Base-by-base conservation (phyloP, 2,113 vertebrate species). In the Castor canadensis region DNA sequence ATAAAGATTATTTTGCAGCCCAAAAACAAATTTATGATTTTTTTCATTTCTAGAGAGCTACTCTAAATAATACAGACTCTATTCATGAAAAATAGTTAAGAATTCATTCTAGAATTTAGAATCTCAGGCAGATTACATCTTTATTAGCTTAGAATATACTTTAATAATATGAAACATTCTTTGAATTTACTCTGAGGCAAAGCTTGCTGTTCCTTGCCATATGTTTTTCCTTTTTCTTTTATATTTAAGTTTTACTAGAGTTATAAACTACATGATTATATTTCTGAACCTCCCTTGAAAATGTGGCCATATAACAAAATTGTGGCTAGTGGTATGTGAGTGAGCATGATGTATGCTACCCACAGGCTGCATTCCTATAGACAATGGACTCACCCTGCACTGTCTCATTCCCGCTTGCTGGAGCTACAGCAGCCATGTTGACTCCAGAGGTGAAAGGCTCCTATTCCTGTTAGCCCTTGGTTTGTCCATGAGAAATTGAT, bases 201-300 rank as follows among this genome's bases (percentile, higher is more conserved):
- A 71, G 5, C 1, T 43, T 67, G 6, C 35, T 54, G 5, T 19
- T 64, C 10, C 12, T 13, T 43, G 76, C 15, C 5, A 86, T 4
- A 5, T 15, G 4, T 28, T 56, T 67, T 71, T 80, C 1, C 58
- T 45, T 88, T 67, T 16, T 38, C 9, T 47, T 77, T 75, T 38
- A 5, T 0, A 58, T 28, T 9, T 9, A 17, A 66, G 3, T 0
- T n/a, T n/a, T n/a, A n/a, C 2, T 12, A 69, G 11, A 38, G 35
- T 79, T 49, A 58, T 45, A 94, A 22, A 62, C 1, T 43, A 20
- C 5, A 20, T 77, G 15, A 43, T 1, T 9, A n/a, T 35, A 20
- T 76, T 87, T 87, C 20, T 1, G 67, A 96, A 76, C 4, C 4
- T 72, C 16, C 52, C 11, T 49, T 92, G 54, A 73, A 67, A 87